A percentile compares a stretch with the other conserved stretches of the same genome.
Evolutionary conservation across 2,113 vertebrate species (phyloP).

Genomic region (Tachycineta bicolor): DNA sequence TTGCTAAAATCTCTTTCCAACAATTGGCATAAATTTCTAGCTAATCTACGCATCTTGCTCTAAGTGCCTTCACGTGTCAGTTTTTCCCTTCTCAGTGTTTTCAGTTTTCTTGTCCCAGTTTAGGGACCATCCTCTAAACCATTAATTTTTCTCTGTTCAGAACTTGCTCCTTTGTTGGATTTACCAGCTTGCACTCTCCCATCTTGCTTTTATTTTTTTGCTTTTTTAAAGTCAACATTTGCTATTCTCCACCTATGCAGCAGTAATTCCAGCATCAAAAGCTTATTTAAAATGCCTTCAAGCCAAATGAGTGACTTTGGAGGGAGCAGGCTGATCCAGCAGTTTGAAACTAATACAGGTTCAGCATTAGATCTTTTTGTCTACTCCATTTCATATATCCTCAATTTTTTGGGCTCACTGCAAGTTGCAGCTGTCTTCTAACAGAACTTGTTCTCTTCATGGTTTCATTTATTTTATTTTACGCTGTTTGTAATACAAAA

Average conservation of each 20-base stretch:
- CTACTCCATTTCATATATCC: background rate
- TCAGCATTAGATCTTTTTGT: background rate
- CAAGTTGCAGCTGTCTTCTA: background rate
- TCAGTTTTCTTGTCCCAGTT: background rate
- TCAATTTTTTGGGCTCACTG: background rate
- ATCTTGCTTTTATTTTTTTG: background rate
- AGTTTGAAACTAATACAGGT: background rate
- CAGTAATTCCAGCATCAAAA: slow-evolving; percentile 12
- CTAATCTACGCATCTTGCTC: background rate
- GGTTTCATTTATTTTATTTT: background rate
- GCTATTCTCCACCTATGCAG: background rate
- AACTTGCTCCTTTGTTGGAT: background rate
- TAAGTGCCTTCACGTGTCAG: background rate
- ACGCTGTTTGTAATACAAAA: background rate
- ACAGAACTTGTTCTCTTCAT: background rate
- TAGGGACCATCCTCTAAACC: background rate
- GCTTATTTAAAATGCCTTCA: slow-evolving; percentile 14
- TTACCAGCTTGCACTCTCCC: background rate
- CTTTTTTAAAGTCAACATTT: background rate
- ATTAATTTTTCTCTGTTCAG: background rate
- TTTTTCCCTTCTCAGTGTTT: background rate
- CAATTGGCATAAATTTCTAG: background rate
- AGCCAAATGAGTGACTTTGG: slow-evolving; percentile 14
- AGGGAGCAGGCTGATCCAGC: slow-evolving; percentile 2
- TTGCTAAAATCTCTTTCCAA: background rate